Evolutionary conservation across 2,113 vertebrate species (phyloP).

Genomic region (Zootoca vivipara): DNA sequence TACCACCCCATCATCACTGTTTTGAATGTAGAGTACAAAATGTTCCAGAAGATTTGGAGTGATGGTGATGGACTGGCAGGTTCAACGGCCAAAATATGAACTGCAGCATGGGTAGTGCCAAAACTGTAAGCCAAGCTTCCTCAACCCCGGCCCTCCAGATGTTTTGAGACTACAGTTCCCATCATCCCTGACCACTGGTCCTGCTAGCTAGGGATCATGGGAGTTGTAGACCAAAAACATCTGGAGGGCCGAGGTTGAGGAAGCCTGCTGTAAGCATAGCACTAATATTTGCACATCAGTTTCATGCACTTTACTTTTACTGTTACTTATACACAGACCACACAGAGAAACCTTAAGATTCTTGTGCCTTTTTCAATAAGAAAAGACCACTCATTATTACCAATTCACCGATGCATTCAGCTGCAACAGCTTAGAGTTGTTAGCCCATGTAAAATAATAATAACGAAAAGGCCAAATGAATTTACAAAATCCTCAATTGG

Average conservation of each 20-base stretch:
- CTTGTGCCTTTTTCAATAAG: background rate
- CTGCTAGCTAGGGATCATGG: too few relatives aligned
- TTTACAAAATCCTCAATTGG: background rate
- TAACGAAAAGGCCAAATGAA: background rate
- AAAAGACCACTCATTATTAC: background rate
- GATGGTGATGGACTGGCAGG: background rate
- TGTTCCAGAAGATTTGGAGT: background rate
- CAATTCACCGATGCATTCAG: background rate
- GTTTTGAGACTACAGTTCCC: too few relatives aligned
- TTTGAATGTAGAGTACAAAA: background rate
- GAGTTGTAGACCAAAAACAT: too few relatives aligned
- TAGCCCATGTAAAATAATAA: background rate
- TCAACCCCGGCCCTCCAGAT: too few relatives aligned
- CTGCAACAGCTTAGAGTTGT: background rate
- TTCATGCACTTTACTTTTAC: slow-evolving; percentile 30
- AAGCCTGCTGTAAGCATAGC: background rate
- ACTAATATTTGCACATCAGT: background rate
- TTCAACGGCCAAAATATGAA: fast-evolving
- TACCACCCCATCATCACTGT: background rate
- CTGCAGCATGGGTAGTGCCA: background rate
- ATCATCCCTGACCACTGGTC: too few relatives aligned
- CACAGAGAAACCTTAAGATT: background rate
- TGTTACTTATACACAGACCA: background rate
- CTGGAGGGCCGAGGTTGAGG: too few relatives aligned
- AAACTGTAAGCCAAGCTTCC: background rate